phyloP scores from a whole-genome alignment of 2,113 vertebrate genomes.

The Eretmochelys imbricata region DNA sequence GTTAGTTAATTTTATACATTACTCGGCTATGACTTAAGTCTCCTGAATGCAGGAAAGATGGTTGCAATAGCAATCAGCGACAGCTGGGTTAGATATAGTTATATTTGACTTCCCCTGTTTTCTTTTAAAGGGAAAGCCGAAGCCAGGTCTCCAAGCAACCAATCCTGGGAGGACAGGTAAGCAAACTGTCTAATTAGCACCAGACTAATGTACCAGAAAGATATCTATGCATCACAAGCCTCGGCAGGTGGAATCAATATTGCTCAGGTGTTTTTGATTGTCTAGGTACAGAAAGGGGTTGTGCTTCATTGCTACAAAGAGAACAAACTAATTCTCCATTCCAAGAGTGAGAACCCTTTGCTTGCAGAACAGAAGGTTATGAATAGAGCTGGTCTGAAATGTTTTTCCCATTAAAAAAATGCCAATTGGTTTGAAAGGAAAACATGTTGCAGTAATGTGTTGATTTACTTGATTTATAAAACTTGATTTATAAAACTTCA shows the following conservation, averaged over 20 bases:
- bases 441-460: not conserved
- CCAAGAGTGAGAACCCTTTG: not conserved
- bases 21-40: conserved; percentile 56
- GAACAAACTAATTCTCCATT: not conserved
- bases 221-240: not conserved
- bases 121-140: not conserved
- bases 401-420: not conserved
- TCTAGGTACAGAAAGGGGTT: not conserved
- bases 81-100: not conserved
- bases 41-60: conserved; percentile 27
- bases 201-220: not conserved
- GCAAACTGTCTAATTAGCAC: not conserved
- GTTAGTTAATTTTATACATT: conserved; percentile 67
- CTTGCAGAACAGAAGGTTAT: not conserved
- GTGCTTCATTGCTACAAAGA: not conserved
- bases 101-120: not conserved
- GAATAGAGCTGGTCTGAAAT: not conserved
- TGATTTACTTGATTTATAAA: no score
- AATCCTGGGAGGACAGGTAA: not conserved
- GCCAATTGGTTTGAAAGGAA: not conserved
- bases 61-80: not conserved
- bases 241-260: not conserved
- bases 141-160: not conserved
- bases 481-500: not conserved
- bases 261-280: not conserved